Percentiles rank a stretch among this genome's conserved stretches.
These are phyloP conservation scores for Clamator glandarius DNA, from an alignment of 2,797 vertebrate genomes.

Conservation along the genomic window DNA sequence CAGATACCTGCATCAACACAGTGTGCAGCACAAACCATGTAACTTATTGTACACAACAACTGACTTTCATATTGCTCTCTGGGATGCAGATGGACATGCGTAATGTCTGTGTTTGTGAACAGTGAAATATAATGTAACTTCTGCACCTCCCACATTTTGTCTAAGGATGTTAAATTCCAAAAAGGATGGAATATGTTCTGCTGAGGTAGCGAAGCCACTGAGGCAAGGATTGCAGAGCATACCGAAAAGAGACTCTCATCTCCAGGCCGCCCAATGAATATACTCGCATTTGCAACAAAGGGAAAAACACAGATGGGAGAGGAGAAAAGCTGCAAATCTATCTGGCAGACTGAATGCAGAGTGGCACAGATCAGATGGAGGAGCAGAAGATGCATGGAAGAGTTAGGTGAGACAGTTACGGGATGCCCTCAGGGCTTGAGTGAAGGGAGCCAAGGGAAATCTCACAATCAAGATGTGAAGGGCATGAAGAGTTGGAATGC, in stretches of 20 bases:
- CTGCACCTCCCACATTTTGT: background rate
- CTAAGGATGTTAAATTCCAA: accelerated
- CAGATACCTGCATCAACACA: background rate
- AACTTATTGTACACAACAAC: background rate
- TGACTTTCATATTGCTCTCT: background rate
- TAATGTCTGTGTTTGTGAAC: background rate
- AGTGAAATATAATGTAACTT: background rate
- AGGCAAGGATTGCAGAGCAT: background rate
- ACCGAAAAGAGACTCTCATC: background rate
- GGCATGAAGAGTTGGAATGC: background rate
- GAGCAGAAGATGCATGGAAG: background rate
- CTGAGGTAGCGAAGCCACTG: background rate
- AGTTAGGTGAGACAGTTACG: background rate
- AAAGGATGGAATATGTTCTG: conserved; percentile 18
- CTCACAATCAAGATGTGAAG: background rate
- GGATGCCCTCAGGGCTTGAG: background rate
- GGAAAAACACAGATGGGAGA: conserved; percentile 20
- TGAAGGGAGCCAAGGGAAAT: background rate
- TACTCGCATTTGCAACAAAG: background rate
- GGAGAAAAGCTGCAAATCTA: background rate
- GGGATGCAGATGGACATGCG: background rate
- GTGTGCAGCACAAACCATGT: background rate
- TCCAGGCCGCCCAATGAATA: background rate
- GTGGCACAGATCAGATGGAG: background rate
- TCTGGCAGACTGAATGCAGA: background rate